Percentiles rank a stretch among this genome's conserved stretches.
Conservation (phyloP, 2,113 vertebrate genomes). For the Vulpes lagopus region DNA sequence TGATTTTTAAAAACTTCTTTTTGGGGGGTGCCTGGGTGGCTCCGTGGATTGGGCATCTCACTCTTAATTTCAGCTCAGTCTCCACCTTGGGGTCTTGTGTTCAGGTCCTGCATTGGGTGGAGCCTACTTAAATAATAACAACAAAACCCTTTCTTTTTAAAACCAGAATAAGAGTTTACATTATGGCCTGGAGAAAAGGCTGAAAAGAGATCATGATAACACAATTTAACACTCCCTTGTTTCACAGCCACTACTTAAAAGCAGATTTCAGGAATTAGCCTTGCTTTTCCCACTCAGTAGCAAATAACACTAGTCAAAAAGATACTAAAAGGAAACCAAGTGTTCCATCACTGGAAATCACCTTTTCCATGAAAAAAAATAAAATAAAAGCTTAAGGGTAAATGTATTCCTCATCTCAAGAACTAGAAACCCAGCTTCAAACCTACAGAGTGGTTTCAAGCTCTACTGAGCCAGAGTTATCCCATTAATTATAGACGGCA, state of each 20-base stretch:
- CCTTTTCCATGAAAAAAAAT: neutral
- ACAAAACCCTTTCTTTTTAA: neutral
- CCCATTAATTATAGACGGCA: slow-evolving; percentile 24
- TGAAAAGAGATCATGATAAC: neutral
- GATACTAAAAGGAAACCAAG: neutral
- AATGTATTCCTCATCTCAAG: neutral
- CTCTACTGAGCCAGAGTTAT: neutral
- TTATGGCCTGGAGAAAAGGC: neutral
- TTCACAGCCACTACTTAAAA: neutral
- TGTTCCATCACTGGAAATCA: neutral
- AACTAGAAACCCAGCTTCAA: slow-evolving; percentile 28
- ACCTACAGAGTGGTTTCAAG: neutral
- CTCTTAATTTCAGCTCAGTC: neutral
- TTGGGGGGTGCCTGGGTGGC: neutral
- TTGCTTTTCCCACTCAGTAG: neutral
- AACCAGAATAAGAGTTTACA: neutral
- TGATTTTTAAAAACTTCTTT: neutral
- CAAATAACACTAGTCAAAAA: neutral
- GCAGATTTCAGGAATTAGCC: neutral
- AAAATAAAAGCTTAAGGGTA: neutral
- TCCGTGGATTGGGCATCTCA: too few species aligned
- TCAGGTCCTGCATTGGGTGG: neutral
- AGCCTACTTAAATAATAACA: neutral
- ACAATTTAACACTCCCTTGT: neutral
- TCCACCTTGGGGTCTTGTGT: neutral